A percentile compares a stretch with the other conserved stretches of the same genome.
phyloP scores from a whole-genome alignment of 2,888 invertebrate genomes.

The Lottia gigantea region DNA sequence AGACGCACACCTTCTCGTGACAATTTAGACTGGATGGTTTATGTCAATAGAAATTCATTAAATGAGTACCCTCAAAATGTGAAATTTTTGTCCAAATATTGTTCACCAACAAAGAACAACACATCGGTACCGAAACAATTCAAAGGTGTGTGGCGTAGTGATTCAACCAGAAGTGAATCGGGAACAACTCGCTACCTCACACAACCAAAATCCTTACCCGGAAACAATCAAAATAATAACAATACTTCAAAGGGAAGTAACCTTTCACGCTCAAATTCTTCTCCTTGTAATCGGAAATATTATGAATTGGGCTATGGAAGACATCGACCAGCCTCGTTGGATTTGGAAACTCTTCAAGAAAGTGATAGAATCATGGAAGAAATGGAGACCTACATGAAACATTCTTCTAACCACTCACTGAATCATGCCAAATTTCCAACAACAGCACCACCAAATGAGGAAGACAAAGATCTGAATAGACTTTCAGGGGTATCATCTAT shows the following conservation, averaged over 20 bases:
- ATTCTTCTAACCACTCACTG: slow-evolving; percentile 38
- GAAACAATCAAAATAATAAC: slow-evolving; percentile 12
- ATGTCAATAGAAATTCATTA: slow-evolving; percentile 51
- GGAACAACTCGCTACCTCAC: not conserved
- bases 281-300: slow-evolving; percentile 22
- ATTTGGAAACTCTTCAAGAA: slow-evolving; percentile 37
- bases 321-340: slow-evolving; percentile 38
- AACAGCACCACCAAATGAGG: slow-evolving; percentile 25
- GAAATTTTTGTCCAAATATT: slow-evolving; percentile 32
- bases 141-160: not conserved
- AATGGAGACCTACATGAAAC: slow-evolving; percentile 58
- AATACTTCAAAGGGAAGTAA: not conserved
- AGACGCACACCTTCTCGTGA: slow-evolving; percentile 32
- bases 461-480: slow-evolving; percentile 36
- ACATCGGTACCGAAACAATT: slow-evolving; percentile 26
- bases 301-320: not conserved
- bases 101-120: slow-evolving; percentile 38
- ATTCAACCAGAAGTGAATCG: not conserved
- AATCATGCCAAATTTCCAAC: slow-evolving; percentile 47
- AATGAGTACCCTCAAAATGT: slow-evolving; percentile 20
- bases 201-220: slow-evolving; percentile 1
- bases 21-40: slow-evolving; percentile 56
- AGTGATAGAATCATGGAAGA: slow-evolving; percentile 56
- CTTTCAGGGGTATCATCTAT: slow-evolving; percentile 48
- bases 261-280: slow-evolving; percentile 30